Evolutionary conservation across 2,888 invertebrate genomes (phyloP).

Genomic region (Pseudanteris insignis): DNA sequence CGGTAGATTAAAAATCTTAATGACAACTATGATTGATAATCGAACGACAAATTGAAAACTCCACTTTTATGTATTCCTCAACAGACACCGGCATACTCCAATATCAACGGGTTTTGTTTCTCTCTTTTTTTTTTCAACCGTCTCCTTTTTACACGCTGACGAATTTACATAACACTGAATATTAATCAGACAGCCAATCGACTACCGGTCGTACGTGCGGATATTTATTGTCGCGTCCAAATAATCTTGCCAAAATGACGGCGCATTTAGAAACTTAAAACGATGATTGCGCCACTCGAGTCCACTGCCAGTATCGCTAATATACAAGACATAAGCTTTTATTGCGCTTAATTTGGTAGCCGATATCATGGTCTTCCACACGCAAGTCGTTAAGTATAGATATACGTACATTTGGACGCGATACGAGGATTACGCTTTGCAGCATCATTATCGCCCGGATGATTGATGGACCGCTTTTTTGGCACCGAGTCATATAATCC

Average conservation of each 20-base stretch:
- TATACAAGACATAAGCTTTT: conserved; percentile 28
- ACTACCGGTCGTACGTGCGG: conserved; percentile 27
- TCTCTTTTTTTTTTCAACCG: too few relatives aligned
- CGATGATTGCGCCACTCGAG: conserved; percentile 22
- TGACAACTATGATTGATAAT: too few relatives aligned
- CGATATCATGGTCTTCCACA: conserved; percentile 18
- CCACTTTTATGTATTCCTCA: too few relatives aligned
- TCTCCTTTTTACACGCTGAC: conserved; percentile 5
- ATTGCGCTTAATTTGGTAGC: conserved; percentile 34
- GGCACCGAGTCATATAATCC: conserved; percentile 7
- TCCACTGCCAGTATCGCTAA: conserved; percentile 6
- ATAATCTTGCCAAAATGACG: conserved; percentile 17
- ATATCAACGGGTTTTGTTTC: too few relatives aligned
- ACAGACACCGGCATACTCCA: too few relatives aligned
- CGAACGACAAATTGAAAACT: too few relatives aligned
- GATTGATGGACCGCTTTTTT: conserved; percentile 20
- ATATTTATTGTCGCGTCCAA: conserved; percentile 14
- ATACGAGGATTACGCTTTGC: conserved; percentile 18
- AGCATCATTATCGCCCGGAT: conserved; percentile 19
- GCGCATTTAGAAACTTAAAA: conserved; percentile 25
- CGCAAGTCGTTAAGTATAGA: conserved; percentile 16
- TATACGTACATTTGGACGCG: conserved; percentile 9
- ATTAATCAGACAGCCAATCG: conserved; percentile 20
- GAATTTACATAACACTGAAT: conserved; percentile 19
- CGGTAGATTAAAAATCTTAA: too few relatives aligned